Evolutionary conservation across 2,113 vertebrate genomes (phyloP).

Genomic region (Columba janthina): DNA sequence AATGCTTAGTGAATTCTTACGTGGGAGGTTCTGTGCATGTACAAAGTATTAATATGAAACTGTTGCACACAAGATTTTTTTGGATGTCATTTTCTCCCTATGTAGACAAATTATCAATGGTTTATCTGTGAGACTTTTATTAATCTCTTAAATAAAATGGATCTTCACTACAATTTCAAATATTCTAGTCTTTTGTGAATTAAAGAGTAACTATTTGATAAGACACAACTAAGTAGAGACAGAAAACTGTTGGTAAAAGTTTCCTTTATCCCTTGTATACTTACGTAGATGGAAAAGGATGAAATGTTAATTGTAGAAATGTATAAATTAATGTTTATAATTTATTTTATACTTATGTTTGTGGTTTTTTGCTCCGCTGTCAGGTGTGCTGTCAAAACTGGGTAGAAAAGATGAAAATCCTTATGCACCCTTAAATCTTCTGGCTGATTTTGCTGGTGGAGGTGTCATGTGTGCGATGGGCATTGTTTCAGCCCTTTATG

Average conservation of each 20-base stretch:
- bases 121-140: not conserved
- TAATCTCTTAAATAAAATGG: not conserved
- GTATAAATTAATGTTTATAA: not conserved
- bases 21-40: accelerated
- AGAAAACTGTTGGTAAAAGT: not conserved
- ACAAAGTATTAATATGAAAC: not conserved
- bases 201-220: not conserved
- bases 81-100: not conserved
- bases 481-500: constrained; percentile 86
- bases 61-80: not conserved
- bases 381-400: constrained; percentile 90
- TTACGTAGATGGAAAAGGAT: not conserved
- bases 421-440: constrained; percentile 84
- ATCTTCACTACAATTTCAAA: not conserved
- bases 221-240: not conserved
- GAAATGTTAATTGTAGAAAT: not conserved
- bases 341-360: not conserved
- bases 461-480: constrained; percentile 88
- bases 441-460: constrained; percentile 94
- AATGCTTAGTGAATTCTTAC: not conserved
- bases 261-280: not conserved
- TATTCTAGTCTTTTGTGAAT: not conserved
- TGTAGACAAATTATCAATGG: accelerated
- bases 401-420: constrained; percentile 87
- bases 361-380: not conserved